phyloP scores from a whole-genome alignment of 2,113 vertebrate species.

The Malurus elegans region DNA sequence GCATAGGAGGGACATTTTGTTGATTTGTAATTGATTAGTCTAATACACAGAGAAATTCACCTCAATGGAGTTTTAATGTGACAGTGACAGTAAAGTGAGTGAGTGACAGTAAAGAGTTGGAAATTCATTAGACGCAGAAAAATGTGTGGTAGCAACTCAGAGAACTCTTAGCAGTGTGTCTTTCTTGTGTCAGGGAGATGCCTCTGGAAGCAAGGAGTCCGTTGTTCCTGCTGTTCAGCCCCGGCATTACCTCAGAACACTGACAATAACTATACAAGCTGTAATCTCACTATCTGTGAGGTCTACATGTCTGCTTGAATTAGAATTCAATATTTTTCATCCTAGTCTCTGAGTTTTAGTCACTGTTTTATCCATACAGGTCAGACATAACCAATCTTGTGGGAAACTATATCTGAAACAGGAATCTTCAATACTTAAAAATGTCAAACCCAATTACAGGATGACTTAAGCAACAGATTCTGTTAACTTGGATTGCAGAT shows the following conservation, averaged over 20 bases:
- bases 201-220: neutral
- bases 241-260: fast-evolving
- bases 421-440: neutral
- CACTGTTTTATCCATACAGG: fast-evolving
- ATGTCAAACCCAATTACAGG: neutral
- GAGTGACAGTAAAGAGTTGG: neutral
- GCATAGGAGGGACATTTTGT: neutral
- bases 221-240: neutral
- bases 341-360: neutral
- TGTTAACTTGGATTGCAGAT: neutral
- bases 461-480: neutral
- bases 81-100: neutral
- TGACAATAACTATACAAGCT: neutral
- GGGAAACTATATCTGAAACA: neutral
- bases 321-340: neutral
- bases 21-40: neutral
- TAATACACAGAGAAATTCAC: neutral
- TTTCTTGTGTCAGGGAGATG: neutral
- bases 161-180: neutral
- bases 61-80: neutral
- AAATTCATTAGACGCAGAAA: neutral
- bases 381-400: neutral
- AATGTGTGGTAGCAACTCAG: neutral
- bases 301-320: neutral
- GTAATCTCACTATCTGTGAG: neutral